Evolutionary conservation across 1,140 invertebrate species (phyloP), one percentile per base, ranked within the genome.

Genomic region (Paralvinella palmiformis): DNA sequence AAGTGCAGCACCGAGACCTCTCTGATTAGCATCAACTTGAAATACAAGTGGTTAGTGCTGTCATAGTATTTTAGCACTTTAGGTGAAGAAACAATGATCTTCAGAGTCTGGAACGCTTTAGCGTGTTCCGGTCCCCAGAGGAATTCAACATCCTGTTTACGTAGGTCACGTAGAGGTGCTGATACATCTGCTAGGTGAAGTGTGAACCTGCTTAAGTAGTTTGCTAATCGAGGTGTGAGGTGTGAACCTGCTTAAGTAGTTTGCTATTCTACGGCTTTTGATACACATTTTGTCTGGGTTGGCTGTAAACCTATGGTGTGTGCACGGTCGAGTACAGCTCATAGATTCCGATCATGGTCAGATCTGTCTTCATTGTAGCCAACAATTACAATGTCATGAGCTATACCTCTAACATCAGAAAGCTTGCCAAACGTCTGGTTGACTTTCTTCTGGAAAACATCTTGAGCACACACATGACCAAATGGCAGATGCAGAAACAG

Each of bases 1-100:
- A 0, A 84, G 35, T 7, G 78, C 73, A 29, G 74, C 77, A n/a
- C 80, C 81, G 22, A 83, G 56, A 1, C 76, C 81, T 37, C 69
- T 17, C 36, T 68, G 65, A 17, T 56, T 69, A 22, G 70, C 63
- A 63, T 74, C 73, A 15, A 64, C 59, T 63, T 73, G 66, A 20
- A 75, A 17, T 1, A 65, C 59, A 45, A n/a, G n/a, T n/a, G n/a
- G n/a, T n/a, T n/a, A n/a, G n/a, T 70, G 35, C 45, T 20, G 60
- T 78, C 67, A 65, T 71, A 78, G 60, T 70, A 71, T 44, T 64
- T 32, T 35, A 57, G n/a, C 45, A 33, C 63, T 59, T 4, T 57
- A 66, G 60, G 27, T 52, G 29, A 4, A 20, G 55, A 31, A 32
- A 57, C 35, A 7, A 20, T 32, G 27, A 32, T 31, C 33, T 57